Conservation (phyloP, 1,140 invertebrate species). For the Lanistes nyassanus region DNA sequence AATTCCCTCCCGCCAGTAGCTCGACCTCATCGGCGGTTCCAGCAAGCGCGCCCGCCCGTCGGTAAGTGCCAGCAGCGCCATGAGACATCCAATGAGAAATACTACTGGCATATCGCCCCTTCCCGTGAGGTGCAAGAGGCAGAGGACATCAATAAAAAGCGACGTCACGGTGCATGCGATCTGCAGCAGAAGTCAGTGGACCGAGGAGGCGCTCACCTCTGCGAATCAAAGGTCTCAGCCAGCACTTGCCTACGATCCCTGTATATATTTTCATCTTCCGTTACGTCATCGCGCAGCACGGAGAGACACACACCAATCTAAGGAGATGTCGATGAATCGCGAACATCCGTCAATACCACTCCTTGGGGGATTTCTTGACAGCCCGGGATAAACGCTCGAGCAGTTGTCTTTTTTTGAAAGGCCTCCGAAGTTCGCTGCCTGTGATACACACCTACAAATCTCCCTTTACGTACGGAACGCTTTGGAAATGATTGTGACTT, state of each 20-base stretch:
- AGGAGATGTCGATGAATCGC: no score
- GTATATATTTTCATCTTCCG: no score
- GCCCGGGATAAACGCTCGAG: no score
- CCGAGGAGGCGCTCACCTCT: neutral
- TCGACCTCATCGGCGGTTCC: slow-evolving; percentile 89
- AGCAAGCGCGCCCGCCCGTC: slow-evolving; percentile 82
- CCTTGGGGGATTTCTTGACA: no score
- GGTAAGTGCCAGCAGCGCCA: slow-evolving; percentile 10
- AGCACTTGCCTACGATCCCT: neutral
- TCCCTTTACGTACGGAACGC: no score
- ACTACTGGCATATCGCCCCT: slow-evolving; percentile 2
- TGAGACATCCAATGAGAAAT: neutral
- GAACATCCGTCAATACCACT: no score
- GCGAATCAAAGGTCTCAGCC: neutral
- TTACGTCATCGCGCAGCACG: no score
- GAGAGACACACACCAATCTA: no score
- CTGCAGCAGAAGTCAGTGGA: neutral
- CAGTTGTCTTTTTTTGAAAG: no score
- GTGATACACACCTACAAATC: no score
- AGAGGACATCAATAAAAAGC: neutral
- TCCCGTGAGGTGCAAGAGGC: neutral
- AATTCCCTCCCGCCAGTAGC: slow-evolving; percentile 92
- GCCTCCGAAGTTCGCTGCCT: no score
- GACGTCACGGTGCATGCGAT: neutral
- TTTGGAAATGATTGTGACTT: no score